These are phyloP conservation scores for Hypothenemus hampei DNA, from an alignment of 1,140 invertebrate genomes.

Conservation along the genomic window DNA sequence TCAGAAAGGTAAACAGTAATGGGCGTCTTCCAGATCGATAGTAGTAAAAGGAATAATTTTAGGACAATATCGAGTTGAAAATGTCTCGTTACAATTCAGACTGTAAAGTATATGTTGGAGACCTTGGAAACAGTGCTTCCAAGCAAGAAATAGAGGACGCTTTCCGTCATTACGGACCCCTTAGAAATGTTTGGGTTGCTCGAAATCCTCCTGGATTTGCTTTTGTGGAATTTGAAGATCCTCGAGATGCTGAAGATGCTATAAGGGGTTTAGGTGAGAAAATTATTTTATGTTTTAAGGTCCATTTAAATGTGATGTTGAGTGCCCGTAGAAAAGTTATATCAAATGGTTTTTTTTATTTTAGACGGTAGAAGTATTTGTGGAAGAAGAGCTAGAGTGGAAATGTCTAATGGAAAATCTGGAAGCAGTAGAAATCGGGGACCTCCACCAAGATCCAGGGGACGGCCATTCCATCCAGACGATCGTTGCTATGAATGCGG, in stretches of 20 bases:
- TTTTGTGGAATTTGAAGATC: conserved; percentile 92
- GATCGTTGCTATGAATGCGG: conserved; percentile 92
- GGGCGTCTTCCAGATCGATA: too few species aligned
- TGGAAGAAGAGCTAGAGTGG: conserved; percentile 84
- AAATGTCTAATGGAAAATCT: conserved; percentile 82
- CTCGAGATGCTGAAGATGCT: conserved; percentile 88
- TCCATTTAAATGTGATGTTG: neutral
- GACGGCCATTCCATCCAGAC: conserved; percentile 69
- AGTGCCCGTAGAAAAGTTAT: too few species aligned
- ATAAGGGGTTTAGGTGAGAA: conserved; percentile 68
- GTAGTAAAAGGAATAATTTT: too few species aligned
- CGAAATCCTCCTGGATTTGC: conserved; percentile 91
- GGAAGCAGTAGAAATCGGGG: conserved; percentile 55
- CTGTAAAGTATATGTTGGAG: conserved; percentile 95
- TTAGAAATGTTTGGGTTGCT: conserved; percentile 93
- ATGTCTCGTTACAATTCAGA: conserved; percentile 80
- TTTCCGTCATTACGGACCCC: conserved; percentile 90
- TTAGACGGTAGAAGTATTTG: conserved; percentile 75
- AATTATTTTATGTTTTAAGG: neutral
- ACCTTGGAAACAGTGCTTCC: conserved; percentile 82
- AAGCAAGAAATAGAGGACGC: conserved; percentile 89
- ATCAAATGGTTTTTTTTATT: neutral
- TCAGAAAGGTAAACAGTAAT: too few species aligned
- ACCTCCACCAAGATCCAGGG: conserved; percentile 52
- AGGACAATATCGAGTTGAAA: too few species aligned